phyloP scores from a whole-genome alignment of 1,140 invertebrate genomes.

The Pentalonia nigronervosa region DNA sequence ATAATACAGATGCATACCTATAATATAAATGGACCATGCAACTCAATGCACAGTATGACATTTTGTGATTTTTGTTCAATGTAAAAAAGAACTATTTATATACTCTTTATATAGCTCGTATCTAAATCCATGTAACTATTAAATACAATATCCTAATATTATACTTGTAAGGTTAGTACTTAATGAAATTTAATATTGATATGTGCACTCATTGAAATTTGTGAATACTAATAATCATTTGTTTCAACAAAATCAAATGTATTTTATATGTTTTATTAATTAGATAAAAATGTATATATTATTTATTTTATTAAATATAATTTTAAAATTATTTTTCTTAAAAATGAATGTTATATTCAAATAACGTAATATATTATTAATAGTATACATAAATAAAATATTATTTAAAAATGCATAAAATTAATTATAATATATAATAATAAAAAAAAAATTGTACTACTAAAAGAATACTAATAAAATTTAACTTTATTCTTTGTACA shows the following conservation, averaged over 20 bases:
- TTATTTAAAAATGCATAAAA: background rate
- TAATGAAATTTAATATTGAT: background rate
- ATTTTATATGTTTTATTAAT: background rate
- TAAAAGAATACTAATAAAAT: background rate
- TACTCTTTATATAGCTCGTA: background rate
- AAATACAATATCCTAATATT: background rate
- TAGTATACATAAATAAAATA: background rate
- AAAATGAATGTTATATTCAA: background rate
- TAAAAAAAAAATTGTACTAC: background rate
- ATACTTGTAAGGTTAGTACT: background rate
- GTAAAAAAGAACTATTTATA: background rate
- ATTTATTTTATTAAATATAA: background rate
- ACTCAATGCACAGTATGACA: background rate
- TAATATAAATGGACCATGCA: background rate
- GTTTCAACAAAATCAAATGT: background rate
- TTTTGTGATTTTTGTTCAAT: background rate
- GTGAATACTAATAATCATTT: background rate
- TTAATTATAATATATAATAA: background rate
- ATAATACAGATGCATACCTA: background rate
- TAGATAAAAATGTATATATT: background rate
- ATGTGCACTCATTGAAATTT: background rate
- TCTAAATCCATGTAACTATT: background rate
- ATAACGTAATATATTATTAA: background rate
- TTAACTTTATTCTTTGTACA: background rate
- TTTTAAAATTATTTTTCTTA: too few relatives aligned